These are phyloP conservation scores for Phania funesta DNA, from an alignment of 2,888 invertebrate species.

Conservation along the genomic window DNA sequence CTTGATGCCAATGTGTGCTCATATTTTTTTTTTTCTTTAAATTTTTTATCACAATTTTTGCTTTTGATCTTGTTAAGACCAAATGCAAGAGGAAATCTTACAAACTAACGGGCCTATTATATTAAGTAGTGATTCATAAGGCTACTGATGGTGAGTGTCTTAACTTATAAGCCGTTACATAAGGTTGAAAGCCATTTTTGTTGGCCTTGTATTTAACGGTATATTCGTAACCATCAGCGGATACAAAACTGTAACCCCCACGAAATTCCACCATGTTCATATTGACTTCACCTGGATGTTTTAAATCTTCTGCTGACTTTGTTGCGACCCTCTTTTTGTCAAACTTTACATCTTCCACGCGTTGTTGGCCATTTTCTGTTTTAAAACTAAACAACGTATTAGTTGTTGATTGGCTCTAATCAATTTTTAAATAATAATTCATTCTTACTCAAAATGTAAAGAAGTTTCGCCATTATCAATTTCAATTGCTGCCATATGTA, in stretches of 20 bases:
- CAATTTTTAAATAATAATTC: neutral
- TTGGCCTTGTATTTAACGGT: slow-evolving; percentile 82
- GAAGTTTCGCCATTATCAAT: slow-evolving; percentile 61
- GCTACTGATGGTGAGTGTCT: slow-evolving; percentile 11
- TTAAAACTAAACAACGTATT: slow-evolving; percentile 73
- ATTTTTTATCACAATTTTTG: no score
- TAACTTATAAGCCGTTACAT: slow-evolving; percentile 78
- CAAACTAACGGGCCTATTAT: no score
- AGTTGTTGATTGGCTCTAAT: no score
- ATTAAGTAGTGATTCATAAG: neutral
- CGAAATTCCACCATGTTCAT: slow-evolving; percentile 72
- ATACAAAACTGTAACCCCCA: slow-evolving; percentile 81
- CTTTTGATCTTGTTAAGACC: no score
- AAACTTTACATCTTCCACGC: slow-evolving; percentile 75
- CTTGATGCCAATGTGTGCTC: no score
- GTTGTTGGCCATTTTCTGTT: slow-evolving; percentile 77
- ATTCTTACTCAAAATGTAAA: slow-evolving; percentile 74
- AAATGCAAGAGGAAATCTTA: no score
- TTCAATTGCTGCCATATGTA: slow-evolving; percentile 55
- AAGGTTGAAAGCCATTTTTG: slow-evolving; percentile 82
- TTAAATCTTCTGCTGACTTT: neutral
- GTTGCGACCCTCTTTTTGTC: slow-evolving; percentile 45
- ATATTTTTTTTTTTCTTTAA: no score
- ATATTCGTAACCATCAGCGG: slow-evolving; percentile 82
- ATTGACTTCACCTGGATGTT: slow-evolving; percentile 13